A percentile compares a stretch with the other conserved stretches of the same genome.
phyloP scores from a whole-genome alignment of 92 coral and sea anemone genomes.

The Chrysogorgia sp. region DNA sequence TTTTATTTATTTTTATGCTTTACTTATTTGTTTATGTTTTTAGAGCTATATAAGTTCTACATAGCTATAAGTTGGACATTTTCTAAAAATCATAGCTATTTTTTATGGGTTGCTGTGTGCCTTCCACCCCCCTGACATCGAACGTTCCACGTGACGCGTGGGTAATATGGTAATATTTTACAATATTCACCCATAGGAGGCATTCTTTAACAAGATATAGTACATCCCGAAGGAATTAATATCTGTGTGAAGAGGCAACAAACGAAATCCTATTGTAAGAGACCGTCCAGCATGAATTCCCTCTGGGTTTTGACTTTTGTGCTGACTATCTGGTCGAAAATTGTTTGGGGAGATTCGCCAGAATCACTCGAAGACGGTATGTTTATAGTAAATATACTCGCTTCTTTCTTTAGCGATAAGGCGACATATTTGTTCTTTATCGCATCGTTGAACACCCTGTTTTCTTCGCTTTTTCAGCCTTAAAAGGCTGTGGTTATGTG shows the following conservation, averaged over 20 bases:
- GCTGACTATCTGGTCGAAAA: not conserved
- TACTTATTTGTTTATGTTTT: too few relatives aligned
- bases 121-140: too few relatives aligned
- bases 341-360: not conserved
- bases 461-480: not conserved
- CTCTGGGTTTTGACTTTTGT: not conserved
- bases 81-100: too few relatives aligned
- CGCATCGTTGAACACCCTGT: not conserved
- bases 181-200: too few relatives aligned
- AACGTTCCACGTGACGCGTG: too few relatives aligned
- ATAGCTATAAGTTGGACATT: too few relatives aligned
- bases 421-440: not conserved
- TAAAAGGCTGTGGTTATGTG: not conserved
- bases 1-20: too few relatives aligned
- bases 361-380: not conserved
- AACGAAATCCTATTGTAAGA: not conserved
- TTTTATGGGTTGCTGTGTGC: too few relatives aligned
- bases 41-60: too few relatives aligned
- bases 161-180: not conserved
- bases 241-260: not conserved
- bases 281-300: not conserved
- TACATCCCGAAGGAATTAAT: not conserved
- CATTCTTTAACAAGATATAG: too few relatives aligned
- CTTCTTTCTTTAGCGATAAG: too few relatives aligned
- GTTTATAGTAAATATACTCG: not conserved